Evolutionary conservation across 2,888 invertebrate species (phyloP), one percentile per base, ranked within the genome.

Genomic region (Phania funesta): DNA sequence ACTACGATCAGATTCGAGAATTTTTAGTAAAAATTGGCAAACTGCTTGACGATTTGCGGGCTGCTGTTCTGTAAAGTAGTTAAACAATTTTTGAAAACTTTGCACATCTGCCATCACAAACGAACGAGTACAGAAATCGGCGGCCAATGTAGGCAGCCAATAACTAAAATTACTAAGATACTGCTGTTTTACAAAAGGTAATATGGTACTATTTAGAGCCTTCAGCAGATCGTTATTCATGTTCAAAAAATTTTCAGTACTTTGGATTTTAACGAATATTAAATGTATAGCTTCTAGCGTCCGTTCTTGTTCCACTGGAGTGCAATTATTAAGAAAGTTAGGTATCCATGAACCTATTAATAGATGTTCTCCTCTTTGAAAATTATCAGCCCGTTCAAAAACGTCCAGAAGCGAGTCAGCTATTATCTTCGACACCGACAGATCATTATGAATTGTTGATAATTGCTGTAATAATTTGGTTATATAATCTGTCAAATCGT

Each of bases 321-420:
- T 87, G 38, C 90, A 88, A 20, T 85, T 84, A 62, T 89, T 87
- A 5, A 91, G 68, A 80, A 89, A 90, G 64, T 89, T 88, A 0
- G 87, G 85, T n/a, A 91, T 82, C 91, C 91, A 91, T 2, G 89
- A 83, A 16, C 88, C 88, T 46, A 91, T 84, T 5, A 91, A 80
- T 18, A 88, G 73, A 48, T 88, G 86, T 82, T 90, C 90, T 11
- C 90, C 91, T 7, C 86, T 86, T 4, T 84, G 81, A 24, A 90
- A 90, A 22, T 87, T 87, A 29, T 88, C 87, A 1, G 88, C 84
- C 8, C 86, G 85, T 54, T 87, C 84, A 18, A 90, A 89, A 18
- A 91, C 85, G 50, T 87, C 86, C 56, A 87, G 81, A 9, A 91
- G 73, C 2, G 86, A 85, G 26, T 87, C 87, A 0, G 88, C 89